Base-by-base conservation (phyloP, 2,797 vertebrate species). In the Stomatorhinus walkeri region DNA sequence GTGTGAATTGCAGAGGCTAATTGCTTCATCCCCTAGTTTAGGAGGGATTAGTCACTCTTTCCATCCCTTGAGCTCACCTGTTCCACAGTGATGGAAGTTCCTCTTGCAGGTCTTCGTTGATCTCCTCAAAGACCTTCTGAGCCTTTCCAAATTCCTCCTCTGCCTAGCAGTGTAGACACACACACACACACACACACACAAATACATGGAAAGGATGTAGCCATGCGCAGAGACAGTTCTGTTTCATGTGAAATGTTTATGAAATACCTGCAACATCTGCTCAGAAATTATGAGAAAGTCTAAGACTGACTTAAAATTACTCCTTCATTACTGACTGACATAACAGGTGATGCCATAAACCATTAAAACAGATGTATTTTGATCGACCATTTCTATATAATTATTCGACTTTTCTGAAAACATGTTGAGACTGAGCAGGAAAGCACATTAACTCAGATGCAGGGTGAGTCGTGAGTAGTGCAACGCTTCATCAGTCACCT, bases 101-200 rank as follows among this genome's bases (percentile, higher is more conserved):
- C 91, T 99, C 98, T 93, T 99, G 98, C 89, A 99, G 95, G 92
- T 99, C 98, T 91, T 95, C 95, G 0, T 99, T 99, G 94, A 99
- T 99, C 91, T 99, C 98, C 89, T 99, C 98, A 94, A 99, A 99
- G 86, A 99, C 98, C 93, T 99, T 99, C 95, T 99, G 98, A 90
- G 98, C 97, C 93, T 97, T 97, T 89, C 98, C 95, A 91, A 99
- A 93, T 93, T 99, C 98, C 90, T 99, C 98, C 93, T 99, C 98
- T 0, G 98, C 98, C 98, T 99, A 72, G 28, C 28, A 72, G 68
- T 72, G 4, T 36, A 92, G 90, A 49, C 59, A 68, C 22, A 68
- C 56, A 36, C 40, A 88, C 52, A n/a, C 22, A 32, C 36, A 32
- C 28, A 92, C 91, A 92, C n/a, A 88, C 85, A 48, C 59, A 61